Conservation (phyloP, 2,113 vertebrate species). For the Marmota flaviventris region DNA sequence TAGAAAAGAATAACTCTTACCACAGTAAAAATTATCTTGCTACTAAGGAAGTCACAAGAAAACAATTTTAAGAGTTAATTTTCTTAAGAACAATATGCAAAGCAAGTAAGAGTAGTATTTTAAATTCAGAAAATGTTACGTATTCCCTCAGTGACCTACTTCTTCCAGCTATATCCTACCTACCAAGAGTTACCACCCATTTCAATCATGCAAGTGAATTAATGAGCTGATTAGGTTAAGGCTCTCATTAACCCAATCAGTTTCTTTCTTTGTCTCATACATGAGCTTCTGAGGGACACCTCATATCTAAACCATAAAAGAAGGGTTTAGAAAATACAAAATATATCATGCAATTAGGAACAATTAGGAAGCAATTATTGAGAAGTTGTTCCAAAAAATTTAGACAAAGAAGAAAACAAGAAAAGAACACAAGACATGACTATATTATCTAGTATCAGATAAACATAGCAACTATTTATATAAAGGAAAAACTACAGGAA, state of each 20-base stretch:
- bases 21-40: slow-evolving; percentile 4
- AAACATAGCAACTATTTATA: not conserved
- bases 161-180: too few species aligned
- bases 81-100: not conserved
- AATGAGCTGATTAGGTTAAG: too few species aligned
- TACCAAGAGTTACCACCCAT: too few species aligned
- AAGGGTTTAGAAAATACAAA: not conserved
- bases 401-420: not conserved
- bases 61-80: not conserved
- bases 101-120: not conserved
- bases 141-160: too few species aligned
- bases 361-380: not conserved
- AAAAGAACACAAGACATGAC: not conserved
- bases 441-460: not conserved
- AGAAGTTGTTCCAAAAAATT: not conserved
- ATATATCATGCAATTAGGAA: not conserved
- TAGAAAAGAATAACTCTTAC: not conserved
- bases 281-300: too few species aligned
- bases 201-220: too few species aligned
- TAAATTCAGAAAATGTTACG: not conserved
- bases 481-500: not conserved
- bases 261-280: too few species aligned
- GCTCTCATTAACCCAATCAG: too few species aligned
- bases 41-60: not conserved
- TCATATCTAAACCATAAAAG: not conserved